Percentiles rank a stretch among this genome's conserved stretches.
These are phyloP conservation scores for Bovichtus diacanthus DNA, from an alignment of 2,797 vertebrate species.

Conservation along the genomic window DNA sequence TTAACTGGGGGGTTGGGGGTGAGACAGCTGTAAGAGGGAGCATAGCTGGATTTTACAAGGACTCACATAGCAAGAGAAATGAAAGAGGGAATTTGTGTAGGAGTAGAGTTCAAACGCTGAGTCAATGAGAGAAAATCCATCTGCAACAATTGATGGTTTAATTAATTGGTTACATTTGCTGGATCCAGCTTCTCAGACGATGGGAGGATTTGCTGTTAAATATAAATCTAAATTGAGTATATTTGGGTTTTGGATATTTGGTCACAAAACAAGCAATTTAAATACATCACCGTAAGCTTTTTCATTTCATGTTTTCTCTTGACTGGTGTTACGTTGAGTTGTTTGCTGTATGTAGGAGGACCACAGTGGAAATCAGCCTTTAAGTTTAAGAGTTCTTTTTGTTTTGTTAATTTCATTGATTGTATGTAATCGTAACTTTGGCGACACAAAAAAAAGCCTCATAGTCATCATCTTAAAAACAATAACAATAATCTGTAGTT, in stretches of 20 bases:
- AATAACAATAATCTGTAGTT: not conserved
- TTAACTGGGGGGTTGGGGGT: not conserved
- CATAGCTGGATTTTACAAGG: constrained; percentile 37
- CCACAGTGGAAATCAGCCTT: too few species aligned
- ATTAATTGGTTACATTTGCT: not conserved
- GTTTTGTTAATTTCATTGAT: too few species aligned
- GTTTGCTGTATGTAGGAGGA: not conserved
- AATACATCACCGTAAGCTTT: not conserved
- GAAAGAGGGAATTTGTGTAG: not conserved
- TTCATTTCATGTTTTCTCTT: not conserved
- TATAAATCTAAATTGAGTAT: not conserved
- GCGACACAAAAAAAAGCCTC: too few species aligned
- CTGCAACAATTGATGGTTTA: not conserved
- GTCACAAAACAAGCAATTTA: not conserved
- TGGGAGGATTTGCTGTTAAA: not conserved
- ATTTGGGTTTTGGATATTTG: not conserved
- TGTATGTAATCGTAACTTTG: too few species aligned
- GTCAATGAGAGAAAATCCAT: not conserved
- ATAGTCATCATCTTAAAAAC: not conserved
- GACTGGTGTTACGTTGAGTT: not conserved
- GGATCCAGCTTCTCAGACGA: not conserved
- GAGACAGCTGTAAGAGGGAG: not conserved
- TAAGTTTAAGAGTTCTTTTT: not conserved
- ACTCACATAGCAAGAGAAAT: constrained; percentile 19
- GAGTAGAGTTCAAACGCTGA: not conserved